phyloP scores from a whole-genome alignment of 2,797 vertebrate species.

The Pantherophis alleghaniensis region DNA sequence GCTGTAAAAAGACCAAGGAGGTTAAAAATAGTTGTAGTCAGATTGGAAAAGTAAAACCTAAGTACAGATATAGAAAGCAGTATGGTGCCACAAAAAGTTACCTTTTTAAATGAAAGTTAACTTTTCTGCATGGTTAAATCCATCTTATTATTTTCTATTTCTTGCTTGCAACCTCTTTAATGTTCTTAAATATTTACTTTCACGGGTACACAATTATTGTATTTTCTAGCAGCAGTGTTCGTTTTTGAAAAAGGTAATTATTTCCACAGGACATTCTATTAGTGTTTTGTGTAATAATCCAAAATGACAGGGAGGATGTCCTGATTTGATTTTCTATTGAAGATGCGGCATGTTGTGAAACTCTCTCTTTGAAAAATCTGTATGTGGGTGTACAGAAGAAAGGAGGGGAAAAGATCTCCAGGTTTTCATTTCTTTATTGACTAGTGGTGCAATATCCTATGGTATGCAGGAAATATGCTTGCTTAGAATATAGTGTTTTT shows the following conservation, averaged over 20 bases:
- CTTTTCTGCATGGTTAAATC: background rate
- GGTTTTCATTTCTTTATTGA: background rate
- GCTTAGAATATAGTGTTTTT: background rate
- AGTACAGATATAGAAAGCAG: background rate
- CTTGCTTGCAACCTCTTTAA: background rate
- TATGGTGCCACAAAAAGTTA: background rate
- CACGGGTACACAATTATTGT: background rate
- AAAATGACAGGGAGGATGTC: accelerated
- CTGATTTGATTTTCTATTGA: background rate
- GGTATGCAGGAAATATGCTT: background rate
- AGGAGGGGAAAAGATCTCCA: too few species aligned
- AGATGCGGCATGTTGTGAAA: background rate
- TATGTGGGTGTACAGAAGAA: background rate
- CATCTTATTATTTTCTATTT: background rate
- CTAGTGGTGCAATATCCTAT: background rate
- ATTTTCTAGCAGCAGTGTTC: background rate
- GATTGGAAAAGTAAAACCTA: background rate
- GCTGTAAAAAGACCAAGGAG: background rate
- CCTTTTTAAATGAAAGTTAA: background rate
- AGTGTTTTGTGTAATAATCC: background rate
- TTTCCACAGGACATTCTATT: conserved; percentile 4
- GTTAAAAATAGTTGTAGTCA: background rate
- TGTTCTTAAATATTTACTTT: background rate
- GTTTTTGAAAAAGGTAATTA: background rate
- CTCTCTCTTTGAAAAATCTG: background rate